Evolutionary conservation across 1,140 invertebrate genomes (phyloP).

Genomic region (Pemphigus obesinymphae): DNA sequence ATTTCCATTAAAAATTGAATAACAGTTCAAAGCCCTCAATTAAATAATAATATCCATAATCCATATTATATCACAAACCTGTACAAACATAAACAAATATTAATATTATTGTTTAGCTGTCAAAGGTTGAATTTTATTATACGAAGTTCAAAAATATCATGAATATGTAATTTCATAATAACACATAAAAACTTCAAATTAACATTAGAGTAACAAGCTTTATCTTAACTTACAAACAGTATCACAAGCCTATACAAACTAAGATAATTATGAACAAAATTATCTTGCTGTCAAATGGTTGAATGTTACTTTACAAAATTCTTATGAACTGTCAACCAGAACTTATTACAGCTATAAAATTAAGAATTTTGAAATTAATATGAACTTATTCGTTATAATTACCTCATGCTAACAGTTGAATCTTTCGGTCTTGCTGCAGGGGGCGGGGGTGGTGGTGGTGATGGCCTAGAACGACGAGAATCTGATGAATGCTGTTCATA

Average conservation of each 20-base stretch:
- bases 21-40: too few species aligned
- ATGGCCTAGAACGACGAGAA: slow-evolving; percentile 8
- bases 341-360: neutral
- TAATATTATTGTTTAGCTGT: slow-evolving; percentile 2
- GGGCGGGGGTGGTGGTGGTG: slow-evolving; percentile 2
- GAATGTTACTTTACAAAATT: slow-evolving; percentile 11
- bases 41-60: too few species aligned
- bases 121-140: neutral
- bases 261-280: slow-evolving; percentile 1
- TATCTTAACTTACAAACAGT: neutral
- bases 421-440: slow-evolving; percentile 29
- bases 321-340: neutral
- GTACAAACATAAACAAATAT: slow-evolving; percentile 6
- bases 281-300: slow-evolving; percentile 1
- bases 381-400: neutral
- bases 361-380: neutral
- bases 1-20: neutral
- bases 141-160: neutral
- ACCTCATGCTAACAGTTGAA: slow-evolving; percentile 26
- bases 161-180: neutral
- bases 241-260: neutral
- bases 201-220: neutral
- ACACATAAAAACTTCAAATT: neutral
- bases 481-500: slow-evolving; percentile 28
- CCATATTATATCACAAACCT: neutral